Percentiles rank a stretch among this genome's conserved stretches.
Evolutionary conservation across 2,888 invertebrate genomes (phyloP).

Genomic region (Monoplex corrugatus): DNA sequence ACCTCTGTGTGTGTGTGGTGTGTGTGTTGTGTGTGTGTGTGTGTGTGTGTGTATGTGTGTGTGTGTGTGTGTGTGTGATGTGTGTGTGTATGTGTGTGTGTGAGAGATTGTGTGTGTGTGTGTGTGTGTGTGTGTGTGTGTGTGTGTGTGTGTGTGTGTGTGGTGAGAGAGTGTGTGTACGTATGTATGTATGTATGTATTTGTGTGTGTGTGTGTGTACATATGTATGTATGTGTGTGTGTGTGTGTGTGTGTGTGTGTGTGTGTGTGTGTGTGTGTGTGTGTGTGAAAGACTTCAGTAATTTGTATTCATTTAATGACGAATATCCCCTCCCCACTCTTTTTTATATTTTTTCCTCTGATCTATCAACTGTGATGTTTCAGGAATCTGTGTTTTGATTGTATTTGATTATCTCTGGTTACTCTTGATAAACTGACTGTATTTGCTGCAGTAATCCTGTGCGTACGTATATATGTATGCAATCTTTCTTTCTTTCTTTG

Average conservation of each 20-base stretch:
- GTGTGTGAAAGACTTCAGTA: background rate
- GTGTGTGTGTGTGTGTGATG: background rate
- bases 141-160: background rate
- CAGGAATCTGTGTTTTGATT: no score
- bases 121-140: background rate
- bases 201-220: constrained; percentile 5
- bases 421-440: no score
- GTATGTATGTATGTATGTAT: background rate
- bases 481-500: no score
- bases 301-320: no score
- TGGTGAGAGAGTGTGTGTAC: background rate
- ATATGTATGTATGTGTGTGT: constrained; percentile 2
- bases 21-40: no score
- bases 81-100: no score
- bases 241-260: background rate
- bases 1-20: background rate
- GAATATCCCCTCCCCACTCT: no score
- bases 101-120: background rate
- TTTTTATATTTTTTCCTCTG: no score
- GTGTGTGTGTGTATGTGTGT: background rate
- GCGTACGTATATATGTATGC: no score
- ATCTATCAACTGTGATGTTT: no score
- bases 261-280: background rate
- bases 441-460: no score
- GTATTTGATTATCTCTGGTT: no score